Conservation (phyloP, 2,888 invertebrate species). For the Entomobrya multifasciata region DNA sequence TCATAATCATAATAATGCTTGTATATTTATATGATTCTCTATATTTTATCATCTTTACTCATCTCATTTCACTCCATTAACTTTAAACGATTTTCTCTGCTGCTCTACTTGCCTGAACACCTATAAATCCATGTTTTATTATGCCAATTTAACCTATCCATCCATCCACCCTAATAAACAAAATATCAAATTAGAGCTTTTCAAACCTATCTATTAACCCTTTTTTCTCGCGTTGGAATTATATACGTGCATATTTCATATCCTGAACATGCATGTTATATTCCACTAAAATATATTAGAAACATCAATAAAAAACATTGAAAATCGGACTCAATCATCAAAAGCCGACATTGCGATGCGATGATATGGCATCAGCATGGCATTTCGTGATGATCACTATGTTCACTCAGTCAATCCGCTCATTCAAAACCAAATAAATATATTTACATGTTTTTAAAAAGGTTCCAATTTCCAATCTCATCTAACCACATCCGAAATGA, state of each 20-base stretch:
- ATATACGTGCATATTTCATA: neutral
- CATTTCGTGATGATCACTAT: neutral
- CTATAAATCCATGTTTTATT: neutral
- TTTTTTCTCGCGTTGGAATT: neutral
- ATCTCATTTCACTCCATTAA: conserved; percentile 20
- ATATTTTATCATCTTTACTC: neutral
- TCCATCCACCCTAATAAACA: neutral
- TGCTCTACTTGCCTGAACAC: neutral
- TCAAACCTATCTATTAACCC: conserved; percentile 24
- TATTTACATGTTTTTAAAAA: conserved; percentile 16
- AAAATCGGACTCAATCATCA: too few species aligned
- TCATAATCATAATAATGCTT: neutral
- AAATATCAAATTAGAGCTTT: conserved; percentile 3
- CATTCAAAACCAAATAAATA: neutral
- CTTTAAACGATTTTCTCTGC: neutral
- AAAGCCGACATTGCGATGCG: too few species aligned
- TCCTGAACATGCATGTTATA: neutral
- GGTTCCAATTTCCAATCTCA: neutral
- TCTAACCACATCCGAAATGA: conserved; percentile 1
- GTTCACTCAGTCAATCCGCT: neutral
- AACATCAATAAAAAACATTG: too few species aligned
- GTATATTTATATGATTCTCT: neutral
- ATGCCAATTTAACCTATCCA: neutral
- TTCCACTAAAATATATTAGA: neutral
- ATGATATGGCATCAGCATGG: neutral